These are phyloP conservation scores for Eubasilissa splendida DNA, from an alignment of 2,888 invertebrate species.

Conservation along the genomic window DNA sequence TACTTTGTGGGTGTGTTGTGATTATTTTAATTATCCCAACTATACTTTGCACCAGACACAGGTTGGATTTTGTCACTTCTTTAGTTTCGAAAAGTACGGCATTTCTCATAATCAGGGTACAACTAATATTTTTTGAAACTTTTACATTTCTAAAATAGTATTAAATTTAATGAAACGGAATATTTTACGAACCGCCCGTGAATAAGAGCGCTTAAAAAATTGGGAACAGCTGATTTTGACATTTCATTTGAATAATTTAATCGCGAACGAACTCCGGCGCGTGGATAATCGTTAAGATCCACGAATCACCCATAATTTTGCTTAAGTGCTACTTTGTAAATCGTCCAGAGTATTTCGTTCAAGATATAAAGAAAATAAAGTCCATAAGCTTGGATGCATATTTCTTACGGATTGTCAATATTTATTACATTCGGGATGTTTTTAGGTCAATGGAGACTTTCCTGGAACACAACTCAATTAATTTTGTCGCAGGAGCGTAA, in stretches of 20 bases:
- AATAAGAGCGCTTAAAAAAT: slow-evolving; percentile 5
- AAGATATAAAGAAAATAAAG: slow-evolving; percentile 18
- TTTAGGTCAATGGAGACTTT: slow-evolving; percentile 22
- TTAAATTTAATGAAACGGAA: not conserved
- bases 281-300: slow-evolving; percentile 45
- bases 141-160: not conserved
- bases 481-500: not conserved
- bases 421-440: slow-evolving; percentile 21
- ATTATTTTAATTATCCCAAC: too few species aligned
- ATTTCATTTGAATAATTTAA: slow-evolving; percentile 38
- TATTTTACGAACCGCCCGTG: slow-evolving; percentile 13
- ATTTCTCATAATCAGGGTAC: not conserved
- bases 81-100: too few species aligned
- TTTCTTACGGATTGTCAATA: slow-evolving; percentile 7
- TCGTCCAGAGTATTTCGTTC: slow-evolving; percentile 6
- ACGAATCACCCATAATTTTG: slow-evolving; percentile 29
- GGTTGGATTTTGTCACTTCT: too few species aligned
- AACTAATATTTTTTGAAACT: not conserved
- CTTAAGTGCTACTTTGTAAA: slow-evolving; percentile 30
- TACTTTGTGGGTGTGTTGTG: too few species aligned
- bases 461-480: slow-evolving; percentile 35
- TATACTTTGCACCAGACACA: too few species aligned
- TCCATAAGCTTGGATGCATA: not conserved
- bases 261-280: slow-evolving; percentile 42
- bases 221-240: slow-evolving; percentile 38